These are phyloP conservation scores for Auanema freiburgensis DNA, from an alignment of 2,888 invertebrate species.

Conservation along the genomic window DNA sequence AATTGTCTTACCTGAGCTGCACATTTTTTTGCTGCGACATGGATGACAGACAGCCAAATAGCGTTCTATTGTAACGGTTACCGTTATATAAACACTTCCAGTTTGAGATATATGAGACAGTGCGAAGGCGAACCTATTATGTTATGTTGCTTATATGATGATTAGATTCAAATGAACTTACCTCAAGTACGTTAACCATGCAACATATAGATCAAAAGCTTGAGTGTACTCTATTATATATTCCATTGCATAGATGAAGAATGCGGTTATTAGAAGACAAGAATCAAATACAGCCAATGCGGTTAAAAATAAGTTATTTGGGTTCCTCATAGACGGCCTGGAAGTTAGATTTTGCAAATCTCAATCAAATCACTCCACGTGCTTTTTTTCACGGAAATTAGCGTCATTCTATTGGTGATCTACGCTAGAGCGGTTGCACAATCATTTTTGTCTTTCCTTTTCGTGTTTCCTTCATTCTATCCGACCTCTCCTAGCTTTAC, in stretches of 20 bases:
- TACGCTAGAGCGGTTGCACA: too few species aligned
- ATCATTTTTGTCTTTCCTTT: too few species aligned
- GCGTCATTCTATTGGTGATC: too few species aligned
- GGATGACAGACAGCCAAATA: constrained; percentile 58
- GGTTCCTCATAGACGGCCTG: constrained; percentile 90
- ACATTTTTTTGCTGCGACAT: constrained; percentile 41
- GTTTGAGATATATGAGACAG: constrained; percentile 61
- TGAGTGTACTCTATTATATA: constrained; percentile 83
- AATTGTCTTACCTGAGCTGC: constrained; percentile 36
- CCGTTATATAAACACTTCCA: constrained; percentile 57
- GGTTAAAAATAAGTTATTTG: constrained; percentile 89
- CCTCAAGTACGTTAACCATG: constrained; percentile 58
- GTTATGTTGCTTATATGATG: background rate
- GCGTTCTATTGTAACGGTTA: constrained; percentile 60
- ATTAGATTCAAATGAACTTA: constrained; percentile 16
- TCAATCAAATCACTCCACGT: too few species aligned
- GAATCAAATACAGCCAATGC: constrained; percentile 92
- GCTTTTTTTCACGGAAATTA: too few species aligned
- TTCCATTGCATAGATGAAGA: constrained; percentile 82
- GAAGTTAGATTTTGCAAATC: constrained; percentile 6
- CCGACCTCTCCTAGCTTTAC: too few species aligned
- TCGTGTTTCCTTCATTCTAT: too few species aligned
- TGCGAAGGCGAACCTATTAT: constrained; percentile 56
- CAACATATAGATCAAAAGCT: constrained; percentile 71
- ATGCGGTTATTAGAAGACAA: constrained; percentile 79